Conservation (phyloP, 1,140 invertebrate genomes). For the Lutraria rhynchaena region DNA sequence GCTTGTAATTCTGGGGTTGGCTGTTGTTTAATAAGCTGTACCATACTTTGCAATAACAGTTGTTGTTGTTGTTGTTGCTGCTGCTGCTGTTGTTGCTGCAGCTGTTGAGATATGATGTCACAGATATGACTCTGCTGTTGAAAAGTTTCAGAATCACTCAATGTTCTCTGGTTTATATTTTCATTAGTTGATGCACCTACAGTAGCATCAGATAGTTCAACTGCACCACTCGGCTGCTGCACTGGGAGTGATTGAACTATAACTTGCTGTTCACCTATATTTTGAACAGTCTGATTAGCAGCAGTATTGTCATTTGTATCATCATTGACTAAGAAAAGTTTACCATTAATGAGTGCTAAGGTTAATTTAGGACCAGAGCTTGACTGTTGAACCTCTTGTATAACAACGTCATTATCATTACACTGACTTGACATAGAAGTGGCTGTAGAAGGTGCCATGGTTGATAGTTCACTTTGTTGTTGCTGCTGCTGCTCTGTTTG, state of each 20-base stretch:
- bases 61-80: neutral
- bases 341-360: neutral
- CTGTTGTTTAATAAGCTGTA: no score
- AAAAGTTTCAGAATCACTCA: neutral
- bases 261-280: constrained; percentile 25
- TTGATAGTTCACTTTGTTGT: neutral
- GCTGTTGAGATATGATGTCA: neutral
- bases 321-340: constrained; percentile 17
- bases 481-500: neutral
- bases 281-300: neutral
- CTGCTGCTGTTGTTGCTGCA: neutral
- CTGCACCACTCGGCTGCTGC: neutral
- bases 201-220: neutral
- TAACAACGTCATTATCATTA: neutral
- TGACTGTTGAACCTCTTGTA: neutral
- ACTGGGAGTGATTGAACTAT: neutral
- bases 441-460: neutral
- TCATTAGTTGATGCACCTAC: neutral
- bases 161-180: neutral
- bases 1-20: no score
- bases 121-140: neutral
- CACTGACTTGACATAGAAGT: neutral
- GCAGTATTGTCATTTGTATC: constrained; percentile 1
- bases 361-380: neutral
- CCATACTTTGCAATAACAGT: neutral